phyloP scores from a whole-genome alignment of 2,113 vertebrate genomes.

The Leptobrachium ailaonicum region DNA sequence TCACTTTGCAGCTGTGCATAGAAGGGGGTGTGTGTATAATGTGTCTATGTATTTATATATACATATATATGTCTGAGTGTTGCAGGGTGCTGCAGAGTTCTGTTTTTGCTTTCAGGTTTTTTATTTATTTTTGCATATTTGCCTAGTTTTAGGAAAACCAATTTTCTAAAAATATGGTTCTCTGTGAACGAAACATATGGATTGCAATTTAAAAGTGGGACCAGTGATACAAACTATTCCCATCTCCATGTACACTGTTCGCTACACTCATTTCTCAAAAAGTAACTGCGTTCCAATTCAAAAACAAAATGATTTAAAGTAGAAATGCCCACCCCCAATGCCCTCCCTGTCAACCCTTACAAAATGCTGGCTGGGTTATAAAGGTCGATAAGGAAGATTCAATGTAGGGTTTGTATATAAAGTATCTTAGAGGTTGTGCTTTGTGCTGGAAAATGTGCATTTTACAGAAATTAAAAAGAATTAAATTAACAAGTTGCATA shows the following conservation, averaged over 20 bases:
- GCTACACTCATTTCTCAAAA: too few relatives aligned
- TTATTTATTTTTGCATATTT: neutral
- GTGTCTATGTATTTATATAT: neutral
- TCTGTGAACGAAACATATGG: neutral
- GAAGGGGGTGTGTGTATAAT: neutral
- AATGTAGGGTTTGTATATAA: conserved; percentile 40
- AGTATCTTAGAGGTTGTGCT: conserved; percentile 44
- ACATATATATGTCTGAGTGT: neutral
- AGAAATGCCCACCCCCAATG: too few relatives aligned
- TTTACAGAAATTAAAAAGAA: conserved; percentile 47
- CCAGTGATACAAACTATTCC: neutral
- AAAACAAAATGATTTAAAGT: too few relatives aligned
- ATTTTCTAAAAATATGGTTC: too few relatives aligned
- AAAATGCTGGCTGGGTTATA: conserved; percentile 14
- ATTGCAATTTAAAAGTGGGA: neutral
- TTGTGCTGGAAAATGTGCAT: conserved; percentile 48
- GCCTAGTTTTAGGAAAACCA: neutral
- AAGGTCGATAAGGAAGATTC: conserved; percentile 17
- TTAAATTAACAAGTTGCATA: neutral
- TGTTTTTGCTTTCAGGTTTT: neutral
- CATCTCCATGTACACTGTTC: too few relatives aligned
- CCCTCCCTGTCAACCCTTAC: neutral
- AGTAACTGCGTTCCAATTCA: too few relatives aligned
- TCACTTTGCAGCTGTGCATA: neutral
- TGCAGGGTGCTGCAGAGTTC: neutral